Conservation (phyloP, 37 sponge, comb jelly and placozoan genomes). For the Beroe forskalii region DNA sequence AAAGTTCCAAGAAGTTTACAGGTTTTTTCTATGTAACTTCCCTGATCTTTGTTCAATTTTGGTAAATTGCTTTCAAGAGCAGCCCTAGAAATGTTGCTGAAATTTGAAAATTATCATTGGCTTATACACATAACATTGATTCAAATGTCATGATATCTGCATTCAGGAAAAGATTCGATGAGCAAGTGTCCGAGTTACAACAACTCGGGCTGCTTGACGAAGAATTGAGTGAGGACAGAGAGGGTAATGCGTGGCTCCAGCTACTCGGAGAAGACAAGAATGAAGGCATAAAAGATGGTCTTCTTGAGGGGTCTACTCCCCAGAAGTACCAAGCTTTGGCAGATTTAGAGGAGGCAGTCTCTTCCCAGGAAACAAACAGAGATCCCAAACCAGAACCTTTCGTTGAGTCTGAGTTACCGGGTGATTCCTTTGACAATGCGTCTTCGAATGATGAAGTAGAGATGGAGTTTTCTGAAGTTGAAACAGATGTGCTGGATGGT, state of each 20-base stretch:
- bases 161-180: too few relatives aligned
- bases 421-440: too few relatives aligned
- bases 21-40: background rate
- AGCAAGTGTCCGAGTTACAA: too few relatives aligned
- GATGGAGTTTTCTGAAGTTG: background rate
- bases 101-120: background rate
- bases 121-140: background rate
- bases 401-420: too few relatives aligned
- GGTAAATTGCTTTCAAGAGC: too few relatives aligned
- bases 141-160: background rate
- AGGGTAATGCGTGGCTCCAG: too few relatives aligned
- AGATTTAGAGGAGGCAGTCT: background rate
- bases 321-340: background rate
- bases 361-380: background rate
- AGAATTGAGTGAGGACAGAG: too few relatives aligned
- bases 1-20: background rate
- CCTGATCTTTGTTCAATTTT: too few relatives aligned
- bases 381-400: too few relatives aligned
- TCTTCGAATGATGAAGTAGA: too few relatives aligned
- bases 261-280: background rate
- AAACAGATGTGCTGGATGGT: background rate
- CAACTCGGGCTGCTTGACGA: too few relatives aligned
- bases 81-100: too few relatives aligned
- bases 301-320: background rate
- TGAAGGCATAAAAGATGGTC: background rate